Conservation (phyloP, 2,888 invertebrate species). For the Nephrotoma appendiculata region DNA sequence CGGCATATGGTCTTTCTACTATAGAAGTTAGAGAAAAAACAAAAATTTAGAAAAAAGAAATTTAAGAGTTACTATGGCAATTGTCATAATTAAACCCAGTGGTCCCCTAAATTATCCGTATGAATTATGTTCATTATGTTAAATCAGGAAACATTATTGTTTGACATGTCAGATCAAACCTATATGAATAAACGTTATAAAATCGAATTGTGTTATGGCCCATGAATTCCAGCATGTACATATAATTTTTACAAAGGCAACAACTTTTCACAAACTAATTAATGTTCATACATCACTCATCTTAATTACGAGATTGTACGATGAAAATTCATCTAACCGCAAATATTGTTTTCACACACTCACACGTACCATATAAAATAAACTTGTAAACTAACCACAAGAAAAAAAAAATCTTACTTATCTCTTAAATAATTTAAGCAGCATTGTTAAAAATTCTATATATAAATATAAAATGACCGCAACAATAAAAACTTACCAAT, state of each 20-base stretch:
- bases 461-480: background rate
- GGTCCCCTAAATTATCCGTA: too few species aligned
- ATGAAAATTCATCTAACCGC: background rate
- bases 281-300: background rate
- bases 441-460: background rate
- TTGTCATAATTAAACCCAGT: too few species aligned
- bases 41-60: too few species aligned
- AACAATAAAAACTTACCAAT: constrained; percentile 24
- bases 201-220: background rate
- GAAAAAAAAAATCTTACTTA: background rate
- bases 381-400: background rate
- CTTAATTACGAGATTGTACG: background rate
- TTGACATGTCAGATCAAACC: too few species aligned
- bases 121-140: too few species aligned
- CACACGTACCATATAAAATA: too few species aligned
- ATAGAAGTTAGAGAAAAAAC: too few species aligned
- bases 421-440: background rate
- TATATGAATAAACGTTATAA: too few species aligned
- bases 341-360: background rate
- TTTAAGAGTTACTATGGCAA: too few species aligned
- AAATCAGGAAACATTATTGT: too few species aligned
- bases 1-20: too few species aligned
- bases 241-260: background rate
- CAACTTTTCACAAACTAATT: background rate
- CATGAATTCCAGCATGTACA: background rate